Evolutionary conservation across 2,888 invertebrate genomes (phyloP).

Genomic region (Drosophila neotestacea): DNA sequence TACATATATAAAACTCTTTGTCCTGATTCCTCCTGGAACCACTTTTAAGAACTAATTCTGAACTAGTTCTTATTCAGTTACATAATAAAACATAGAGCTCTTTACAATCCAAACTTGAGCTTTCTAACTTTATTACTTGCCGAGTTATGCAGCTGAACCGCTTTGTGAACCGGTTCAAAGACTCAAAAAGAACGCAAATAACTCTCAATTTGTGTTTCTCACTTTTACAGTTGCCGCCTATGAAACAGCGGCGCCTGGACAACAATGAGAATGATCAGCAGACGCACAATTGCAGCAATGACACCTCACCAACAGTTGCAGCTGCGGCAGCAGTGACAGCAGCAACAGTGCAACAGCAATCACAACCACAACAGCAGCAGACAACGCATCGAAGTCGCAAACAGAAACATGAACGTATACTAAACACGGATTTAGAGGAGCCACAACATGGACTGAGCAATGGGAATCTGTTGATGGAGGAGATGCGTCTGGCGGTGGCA

Average conservation of each 20-base stretch:
- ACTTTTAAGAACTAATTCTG: not conserved
- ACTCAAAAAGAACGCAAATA: not conserved
- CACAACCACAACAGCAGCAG: slow-evolving; percentile 17
- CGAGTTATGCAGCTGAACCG: not conserved
- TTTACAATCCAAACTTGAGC: not conserved
- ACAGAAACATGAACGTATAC: slow-evolving; percentile 80
- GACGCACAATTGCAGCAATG: slow-evolving; percentile 62
- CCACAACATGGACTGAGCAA: slow-evolving; percentile 47
- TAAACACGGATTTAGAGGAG: slow-evolving; percentile 77
- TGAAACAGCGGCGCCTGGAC: slow-evolving; percentile 75
- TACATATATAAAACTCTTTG: not conserved
- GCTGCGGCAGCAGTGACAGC: slow-evolving; percentile 6
- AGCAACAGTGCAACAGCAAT: slow-evolving; percentile 12
- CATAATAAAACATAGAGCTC: not conserved
- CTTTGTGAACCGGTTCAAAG: slow-evolving; percentile 13
- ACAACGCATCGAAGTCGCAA: slow-evolving; percentile 76
- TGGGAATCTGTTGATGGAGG: slow-evolving; percentile 37
- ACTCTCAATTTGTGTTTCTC: not conserved
- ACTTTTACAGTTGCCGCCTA: slow-evolving; percentile 60
- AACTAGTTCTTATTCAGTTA: not conserved
- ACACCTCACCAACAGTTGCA: slow-evolving; percentile 33
- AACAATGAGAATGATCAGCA: slow-evolving; percentile 69
- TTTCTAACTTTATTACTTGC: not conserved
- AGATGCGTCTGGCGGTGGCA: slow-evolving; percentile 14
- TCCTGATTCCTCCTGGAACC: slow-evolving; percentile 4